Conservation (phyloP, 2,888 invertebrate species). For the Nemotelus nigrinus region DNA sequence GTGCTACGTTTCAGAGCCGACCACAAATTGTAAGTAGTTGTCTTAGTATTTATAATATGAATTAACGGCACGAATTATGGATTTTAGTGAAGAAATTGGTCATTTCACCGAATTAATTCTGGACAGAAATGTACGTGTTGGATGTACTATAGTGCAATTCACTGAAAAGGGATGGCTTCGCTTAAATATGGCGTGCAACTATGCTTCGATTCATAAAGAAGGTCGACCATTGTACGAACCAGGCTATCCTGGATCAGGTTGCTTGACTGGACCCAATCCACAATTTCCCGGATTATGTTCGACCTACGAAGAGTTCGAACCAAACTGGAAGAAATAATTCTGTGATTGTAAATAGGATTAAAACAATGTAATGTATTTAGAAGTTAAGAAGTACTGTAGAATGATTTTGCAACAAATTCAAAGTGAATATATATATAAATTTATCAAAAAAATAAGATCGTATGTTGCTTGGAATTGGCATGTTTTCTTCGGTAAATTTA, state of each 20-base stretch:
- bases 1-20: slow-evolving; percentile 26
- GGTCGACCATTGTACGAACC: slow-evolving; percentile 35
- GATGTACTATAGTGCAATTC: slow-evolving; percentile 36
- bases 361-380: slow-evolving; percentile 25
- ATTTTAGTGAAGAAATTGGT: slow-evolving; percentile 40
- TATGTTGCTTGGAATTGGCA: too few relatives aligned
- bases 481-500: too few relatives aligned
- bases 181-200: slow-evolving; percentile 41
- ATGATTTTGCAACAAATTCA: neutral
- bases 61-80: neutral
- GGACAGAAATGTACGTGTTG: slow-evolving; percentile 37
- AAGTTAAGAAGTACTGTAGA: slow-evolving; percentile 4
- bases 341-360: slow-evolving; percentile 31
- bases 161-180: slow-evolving; percentile 30
- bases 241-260: slow-evolving; percentile 15
- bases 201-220: slow-evolving; percentile 35
- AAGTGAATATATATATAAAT: too few relatives aligned
- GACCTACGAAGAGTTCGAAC: slow-evolving; percentile 34
- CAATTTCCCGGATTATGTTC: slow-evolving; percentile 43
- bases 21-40: slow-evolving; percentile 29
- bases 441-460: too few relatives aligned
- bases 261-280: slow-evolving; percentile 32
- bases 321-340: slow-evolving; percentile 39
- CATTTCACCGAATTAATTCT: slow-evolving; percentile 41
- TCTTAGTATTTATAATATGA: neutral